Evolutionary conservation across 2,888 invertebrate species (phyloP), one percentile per base, ranked within the genome.

Genomic region (Allolobophora icterica): DNA sequence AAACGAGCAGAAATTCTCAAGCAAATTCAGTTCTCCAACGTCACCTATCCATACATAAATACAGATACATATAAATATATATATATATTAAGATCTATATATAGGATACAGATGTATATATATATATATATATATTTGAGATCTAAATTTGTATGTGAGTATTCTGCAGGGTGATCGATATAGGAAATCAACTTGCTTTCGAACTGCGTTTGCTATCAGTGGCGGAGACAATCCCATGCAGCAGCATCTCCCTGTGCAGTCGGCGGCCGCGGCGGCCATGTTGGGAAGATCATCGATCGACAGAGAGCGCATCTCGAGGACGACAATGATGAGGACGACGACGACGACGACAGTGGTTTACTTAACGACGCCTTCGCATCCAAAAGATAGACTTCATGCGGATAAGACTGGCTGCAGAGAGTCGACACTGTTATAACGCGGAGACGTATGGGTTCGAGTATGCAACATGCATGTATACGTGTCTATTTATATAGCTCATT

Each of bases 351-450:
- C 71, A 13, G n/a, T 71, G 30, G 71, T 71, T 13, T 71, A n/a
- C 71, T 71, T 71, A 71, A 71, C 71, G 71, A 71, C 71, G n/a
- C 30, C 71, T 71, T 71, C n/a, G 30, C 71, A 71, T n/a, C 71
- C 71, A 71, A 71, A n/a, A 5, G 71, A 71, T 8, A n/a, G 71
- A n/a, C 71, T 71, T 8, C 71, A 71, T n/a, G 21, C 1, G 24
- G 19, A 1, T 52, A 52, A 52, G 1, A 30, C n/a, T 71, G 71
- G 71, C 8, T 71, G 30, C 8, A 38, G 38, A 3, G 3, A 30
- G n/a, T 71, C 71, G n/a, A 71, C 30, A n/a, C n/a, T 71, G 5
- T 30, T 24, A 52, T 71, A n/a, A 71, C 71, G n/a, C 71, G n/a
- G 6, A n/a, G 30, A 8, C 30, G 30, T 71, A 11, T 11, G 8